phyloP scores from a whole-genome alignment of 2,888 invertebrate species.

The Sisyra nigra region DNA sequence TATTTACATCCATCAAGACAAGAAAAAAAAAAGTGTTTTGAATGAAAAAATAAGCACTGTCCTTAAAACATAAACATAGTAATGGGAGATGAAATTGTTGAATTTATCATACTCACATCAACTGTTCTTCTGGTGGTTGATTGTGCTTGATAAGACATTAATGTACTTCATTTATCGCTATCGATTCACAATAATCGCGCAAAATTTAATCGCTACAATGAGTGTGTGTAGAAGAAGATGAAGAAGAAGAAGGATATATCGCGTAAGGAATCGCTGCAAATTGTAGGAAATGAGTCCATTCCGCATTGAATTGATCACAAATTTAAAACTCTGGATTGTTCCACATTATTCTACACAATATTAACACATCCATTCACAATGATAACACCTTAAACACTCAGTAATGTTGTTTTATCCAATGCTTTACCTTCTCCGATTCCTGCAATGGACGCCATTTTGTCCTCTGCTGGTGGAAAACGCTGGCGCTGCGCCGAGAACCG shows the following conservation, averaged over 20 bases:
- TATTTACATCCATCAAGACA: neutral
- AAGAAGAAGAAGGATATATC: no score
- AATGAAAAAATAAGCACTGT: neutral
- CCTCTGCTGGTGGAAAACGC: neutral
- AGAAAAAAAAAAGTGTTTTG: neutral
- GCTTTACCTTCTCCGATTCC: constrained; percentile 8
- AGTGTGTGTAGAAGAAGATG: no score
- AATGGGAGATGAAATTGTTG: neutral
- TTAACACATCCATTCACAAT: neutral
- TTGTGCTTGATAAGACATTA: neutral
- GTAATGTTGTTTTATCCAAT: constrained; percentile 5
- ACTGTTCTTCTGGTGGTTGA: constrained; percentile 6
- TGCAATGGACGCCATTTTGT: constrained; percentile 10
- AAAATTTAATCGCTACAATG: no score
- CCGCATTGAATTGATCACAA: constrained; percentile 2
- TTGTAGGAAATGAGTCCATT: constrained; percentile 3
- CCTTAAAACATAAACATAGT: neutral
- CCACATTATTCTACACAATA: no score
- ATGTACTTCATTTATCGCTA: constrained; percentile 5
- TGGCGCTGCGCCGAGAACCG: no score
- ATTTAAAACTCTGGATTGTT: no score
- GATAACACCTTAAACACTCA: neutral
- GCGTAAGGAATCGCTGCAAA: no score
- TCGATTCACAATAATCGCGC: constrained; percentile 1
- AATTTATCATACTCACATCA: constrained; percentile 6